Evolutionary conservation across 2,113 vertebrate species (phyloP), one percentile per base, ranked within the genome.

Genomic region (Gavialis gangeticus): DNA sequence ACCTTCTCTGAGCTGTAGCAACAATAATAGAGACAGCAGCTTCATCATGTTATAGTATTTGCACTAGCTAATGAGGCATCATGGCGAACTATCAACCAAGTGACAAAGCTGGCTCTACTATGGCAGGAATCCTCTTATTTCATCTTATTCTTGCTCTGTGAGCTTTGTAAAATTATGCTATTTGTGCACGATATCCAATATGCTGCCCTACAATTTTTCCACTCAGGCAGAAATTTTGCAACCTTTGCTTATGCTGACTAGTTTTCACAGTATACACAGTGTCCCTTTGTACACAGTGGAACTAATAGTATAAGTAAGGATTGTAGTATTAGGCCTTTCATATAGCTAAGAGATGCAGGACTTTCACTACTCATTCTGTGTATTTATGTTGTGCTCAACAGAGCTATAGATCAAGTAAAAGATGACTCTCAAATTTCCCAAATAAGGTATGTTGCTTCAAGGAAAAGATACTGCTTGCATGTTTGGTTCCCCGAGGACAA

Each of bases 241-340:
- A 25, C 34, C 54, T 7, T 57, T 66, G 34, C 14, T 9, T 60
- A 19, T 28, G 14, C 34, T 67, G 3, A 4, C 1, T 11, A 0
- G 1, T 8, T 21, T 24, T 64, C 80, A 2, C 7, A 17, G 10
- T 24, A 6, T 13, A 28, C 3, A 46, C 11, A 5, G 2, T 62
- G 25, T 79, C 16, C 37, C 59, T 3, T 6, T 78, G 5, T 14
- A 54, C n/a, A 75, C 1, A 0, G 62, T 27, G 64, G 18, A 75
- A 7, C 1, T 46, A 12, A 12, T 56, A 5, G 37, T 0, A 0
- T 24, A 4, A 30, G 13, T 56, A 66, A 89, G 89, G 58, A 5
- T 5, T 2, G 2, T 55, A 60, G n/a, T 25, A 84, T 2, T 1
- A 5, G 62, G 11, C 11, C 83, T 27, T 5, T 84, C 54, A 25